Percentiles rank a stretch among this genome's conserved stretches.
Conservation (phyloP, 2,113 vertebrate genomes). For the Pelmatolapia mariae region DNA sequence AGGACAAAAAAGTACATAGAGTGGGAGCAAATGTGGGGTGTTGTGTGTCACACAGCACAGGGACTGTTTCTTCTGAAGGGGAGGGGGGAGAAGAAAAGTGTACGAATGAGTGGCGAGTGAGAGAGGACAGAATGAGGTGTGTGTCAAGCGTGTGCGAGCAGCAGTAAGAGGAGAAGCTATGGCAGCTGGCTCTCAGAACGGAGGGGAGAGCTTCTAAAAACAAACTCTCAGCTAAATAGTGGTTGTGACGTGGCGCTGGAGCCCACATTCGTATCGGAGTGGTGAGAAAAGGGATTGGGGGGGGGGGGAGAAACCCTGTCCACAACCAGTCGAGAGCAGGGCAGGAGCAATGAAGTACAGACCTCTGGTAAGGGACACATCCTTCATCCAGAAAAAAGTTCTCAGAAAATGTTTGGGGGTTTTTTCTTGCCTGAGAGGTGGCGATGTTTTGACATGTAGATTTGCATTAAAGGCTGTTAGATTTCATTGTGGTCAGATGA, state of each 20-base stretch:
- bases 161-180: slow-evolving; percentile 54
- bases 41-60: slow-evolving; percentile 44
- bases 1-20: background rate
- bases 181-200: slow-evolving; percentile 50
- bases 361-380: slow-evolving; percentile 49
- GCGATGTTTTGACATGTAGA: background rate
- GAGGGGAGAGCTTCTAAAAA: slow-evolving; percentile 57
- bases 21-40: background rate
- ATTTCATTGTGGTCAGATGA: background rate
- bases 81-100: slow-evolving; percentile 14
- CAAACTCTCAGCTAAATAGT: slow-evolving; percentile 40
- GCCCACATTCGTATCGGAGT: slow-evolving; percentile 9
- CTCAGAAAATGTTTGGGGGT: background rate
- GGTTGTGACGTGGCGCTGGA: slow-evolving; percentile 6
- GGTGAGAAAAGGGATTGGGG: background rate
- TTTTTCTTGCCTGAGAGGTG: background rate
- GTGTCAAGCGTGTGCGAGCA: background rate
- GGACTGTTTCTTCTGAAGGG: slow-evolving; percentile 46
- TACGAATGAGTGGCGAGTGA: background rate
- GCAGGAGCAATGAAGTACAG: slow-evolving; percentile 62
- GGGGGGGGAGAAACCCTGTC: background rate
- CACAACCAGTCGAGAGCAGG: background rate
- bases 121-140: slow-evolving; percentile 9
- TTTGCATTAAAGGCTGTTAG: background rate
- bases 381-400: background rate